Base-by-base conservation (phyloP, 2,888 invertebrate genomes). In the Drosophila infuscata region DNA sequence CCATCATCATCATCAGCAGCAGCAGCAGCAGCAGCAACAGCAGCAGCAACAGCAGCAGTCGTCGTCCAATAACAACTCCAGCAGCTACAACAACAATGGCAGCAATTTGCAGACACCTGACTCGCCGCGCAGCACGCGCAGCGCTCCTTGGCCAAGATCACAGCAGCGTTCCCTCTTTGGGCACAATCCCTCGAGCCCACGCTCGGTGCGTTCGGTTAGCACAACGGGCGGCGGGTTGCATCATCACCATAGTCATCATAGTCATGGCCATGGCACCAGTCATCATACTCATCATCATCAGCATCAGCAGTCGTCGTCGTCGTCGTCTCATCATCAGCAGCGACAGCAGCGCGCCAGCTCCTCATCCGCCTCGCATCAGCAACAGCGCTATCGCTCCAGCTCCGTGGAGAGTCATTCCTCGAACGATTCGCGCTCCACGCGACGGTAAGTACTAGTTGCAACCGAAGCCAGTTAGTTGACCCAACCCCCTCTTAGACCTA, bases 351-450 rank as follows among this genome's bases (percentile, higher is more conserved):
- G 95, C 70, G 94, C 94, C 89, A 94, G 89, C 76, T 89, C 89
- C 73, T 83, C 91, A 63, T 79, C 88, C 69, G 76, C 87, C 82
- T 79, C 91, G 73, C 91, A 91, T 64, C 91, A 91, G 76, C 91
- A 91, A 81, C 93, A 93, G 73, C 94, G 96, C 68, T 95, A 94
- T 88, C 94, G 96, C 87, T 97, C 97, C 65, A 97, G 97, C 82
- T 96, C 96, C 2, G 96, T 97, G 35, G 98, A 98, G 93, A 97
- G 97, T 89, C 97, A 97, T 93, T 97, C 97, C 93, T 97, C 97
- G 35, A 97, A 96, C 81, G 98, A 98, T 92, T 97, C 96, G 9
- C 94, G 96, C 77, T 95, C 96, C 17, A 96, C 96, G 92, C 95
- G 96, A 93, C 96, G 96, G 96, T 96, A 92, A 91, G 92, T 90